phyloP scores from a whole-genome alignment of 2,113 vertebrate species.

The Seriola aureovittata region DNA sequence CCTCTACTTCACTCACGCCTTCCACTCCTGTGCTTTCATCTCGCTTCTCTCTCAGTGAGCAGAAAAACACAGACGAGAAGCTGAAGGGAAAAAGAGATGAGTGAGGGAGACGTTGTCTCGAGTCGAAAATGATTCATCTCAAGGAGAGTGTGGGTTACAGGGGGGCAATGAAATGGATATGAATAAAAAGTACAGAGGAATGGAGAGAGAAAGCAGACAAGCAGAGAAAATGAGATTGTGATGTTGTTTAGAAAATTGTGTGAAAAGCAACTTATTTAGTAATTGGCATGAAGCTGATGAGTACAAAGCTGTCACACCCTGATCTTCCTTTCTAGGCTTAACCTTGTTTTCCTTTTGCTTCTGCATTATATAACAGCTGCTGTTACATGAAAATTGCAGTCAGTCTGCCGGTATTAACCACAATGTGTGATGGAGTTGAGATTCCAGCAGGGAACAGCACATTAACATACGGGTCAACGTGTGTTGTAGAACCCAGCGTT shows the following conservation, averaged over 20 bases:
- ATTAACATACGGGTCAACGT: conserved; percentile 18
- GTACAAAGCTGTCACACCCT: background rate
- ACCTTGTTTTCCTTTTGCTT: background rate
- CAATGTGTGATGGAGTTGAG: conserved; percentile 1
- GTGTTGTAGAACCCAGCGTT: background rate
- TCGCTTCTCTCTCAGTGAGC: conserved; percentile 37
- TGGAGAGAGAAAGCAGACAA: background rate
- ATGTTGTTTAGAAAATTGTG: background rate
- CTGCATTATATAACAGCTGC: conserved; percentile 30
- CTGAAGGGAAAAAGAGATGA: conserved; percentile 28
- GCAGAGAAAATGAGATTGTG: background rate
- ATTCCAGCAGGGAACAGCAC: conserved; percentile 3
- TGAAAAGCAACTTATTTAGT: background rate
- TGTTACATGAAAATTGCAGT: conserved; percentile 8
- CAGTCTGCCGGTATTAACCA: conserved; percentile 21
- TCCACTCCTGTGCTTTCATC: conserved; percentile 61
- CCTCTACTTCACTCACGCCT: conserved; percentile 55
- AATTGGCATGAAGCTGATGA: conserved; percentile 1
- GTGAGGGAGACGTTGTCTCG: background rate
- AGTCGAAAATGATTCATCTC: conserved; percentile 14
- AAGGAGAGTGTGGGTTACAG: background rate
- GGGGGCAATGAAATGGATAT: background rate
- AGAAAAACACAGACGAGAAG: conserved; percentile 14
- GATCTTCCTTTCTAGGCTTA: background rate
- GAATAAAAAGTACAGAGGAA: background rate